These are phyloP conservation scores for Astyanax mexicanus DNA, from an alignment of 2,797 vertebrate species.

Conservation along the genomic window DNA sequence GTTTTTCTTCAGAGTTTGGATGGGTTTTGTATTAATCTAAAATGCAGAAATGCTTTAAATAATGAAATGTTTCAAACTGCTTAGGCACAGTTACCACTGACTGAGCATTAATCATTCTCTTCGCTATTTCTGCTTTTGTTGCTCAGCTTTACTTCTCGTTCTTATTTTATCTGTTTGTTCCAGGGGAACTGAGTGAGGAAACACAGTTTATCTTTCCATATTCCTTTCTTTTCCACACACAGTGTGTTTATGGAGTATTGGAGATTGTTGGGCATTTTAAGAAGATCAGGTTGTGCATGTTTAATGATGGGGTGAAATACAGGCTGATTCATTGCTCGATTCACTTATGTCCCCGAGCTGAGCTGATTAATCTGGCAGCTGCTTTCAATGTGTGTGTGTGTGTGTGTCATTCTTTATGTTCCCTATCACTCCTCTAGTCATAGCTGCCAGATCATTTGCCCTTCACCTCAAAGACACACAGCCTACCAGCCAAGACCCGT, in stretches of 20 bases:
- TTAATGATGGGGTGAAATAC: not conserved
- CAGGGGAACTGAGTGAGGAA: too few species aligned
- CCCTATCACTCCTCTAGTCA: conserved; percentile 63
- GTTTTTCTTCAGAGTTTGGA: too few species aligned
- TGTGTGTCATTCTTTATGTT: conserved; percentile 46
- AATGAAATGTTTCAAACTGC: too few species aligned
- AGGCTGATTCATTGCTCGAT: conserved; percentile 42
- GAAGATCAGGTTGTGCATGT: not conserved
- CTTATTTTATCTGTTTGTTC: too few species aligned
- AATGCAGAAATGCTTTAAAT: too few species aligned
- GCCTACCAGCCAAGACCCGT: conserved; percentile 57
- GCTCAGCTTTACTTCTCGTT: too few species aligned
- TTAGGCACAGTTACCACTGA: too few species aligned
- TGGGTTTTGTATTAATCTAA: too few species aligned
- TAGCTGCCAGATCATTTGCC: conserved; percentile 64
- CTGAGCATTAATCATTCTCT: too few species aligned
- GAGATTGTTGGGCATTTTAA: not conserved
- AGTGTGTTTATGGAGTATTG: not conserved
- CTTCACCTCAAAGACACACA: conserved; percentile 66
- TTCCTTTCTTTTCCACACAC: too few species aligned
- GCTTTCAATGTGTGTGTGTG: conserved; percentile 59
- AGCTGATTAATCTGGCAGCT: conserved; percentile 62
- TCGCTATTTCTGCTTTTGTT: too few species aligned
- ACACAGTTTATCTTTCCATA: too few species aligned
- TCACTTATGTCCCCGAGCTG: conserved; percentile 38